Conservation (phyloP, 2,888 invertebrate species). For the Idaea aversata region DNA sequence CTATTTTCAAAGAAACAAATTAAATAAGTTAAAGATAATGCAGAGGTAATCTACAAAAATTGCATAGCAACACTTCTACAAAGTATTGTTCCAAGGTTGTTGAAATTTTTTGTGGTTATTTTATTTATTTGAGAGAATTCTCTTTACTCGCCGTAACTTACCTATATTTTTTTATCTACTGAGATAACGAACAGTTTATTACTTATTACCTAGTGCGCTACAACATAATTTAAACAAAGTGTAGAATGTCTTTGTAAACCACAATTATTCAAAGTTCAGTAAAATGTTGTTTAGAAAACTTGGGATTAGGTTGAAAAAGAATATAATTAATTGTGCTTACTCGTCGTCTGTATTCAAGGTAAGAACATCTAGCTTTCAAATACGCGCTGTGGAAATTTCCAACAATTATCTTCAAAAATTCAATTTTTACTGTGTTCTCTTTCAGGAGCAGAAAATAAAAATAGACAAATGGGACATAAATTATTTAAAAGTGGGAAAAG, state of each 20-base stretch:
- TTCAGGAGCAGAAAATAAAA: slow-evolving; percentile 82
- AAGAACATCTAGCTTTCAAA: background rate
- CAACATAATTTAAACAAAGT: background rate
- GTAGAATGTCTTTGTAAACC: background rate
- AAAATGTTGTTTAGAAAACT: background rate
- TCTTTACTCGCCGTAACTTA: too few species aligned
- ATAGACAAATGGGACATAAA: slow-evolving; percentile 81
- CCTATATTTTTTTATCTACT: background rate
- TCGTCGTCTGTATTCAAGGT: background rate
- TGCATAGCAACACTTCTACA: too few species aligned
- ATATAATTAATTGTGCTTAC: background rate
- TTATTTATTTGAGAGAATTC: too few species aligned
- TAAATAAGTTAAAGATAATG: too few species aligned
- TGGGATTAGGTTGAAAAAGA: background rate
- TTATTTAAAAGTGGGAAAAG: slow-evolving; percentile 81
- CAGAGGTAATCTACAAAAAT: too few species aligned
- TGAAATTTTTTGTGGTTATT: too few species aligned
- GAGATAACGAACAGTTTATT: background rate
- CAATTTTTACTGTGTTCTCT: background rate
- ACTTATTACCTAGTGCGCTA: background rate
- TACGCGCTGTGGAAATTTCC: background rate
- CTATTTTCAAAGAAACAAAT: too few species aligned
- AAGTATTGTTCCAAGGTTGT: too few species aligned
- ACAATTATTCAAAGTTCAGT: background rate
- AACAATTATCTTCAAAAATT: background rate